A percentile compares a stretch with the other conserved stretches of the same genome.
Conservation (phyloP, 2,888 invertebrate species). For the Acleris literana region DNA sequence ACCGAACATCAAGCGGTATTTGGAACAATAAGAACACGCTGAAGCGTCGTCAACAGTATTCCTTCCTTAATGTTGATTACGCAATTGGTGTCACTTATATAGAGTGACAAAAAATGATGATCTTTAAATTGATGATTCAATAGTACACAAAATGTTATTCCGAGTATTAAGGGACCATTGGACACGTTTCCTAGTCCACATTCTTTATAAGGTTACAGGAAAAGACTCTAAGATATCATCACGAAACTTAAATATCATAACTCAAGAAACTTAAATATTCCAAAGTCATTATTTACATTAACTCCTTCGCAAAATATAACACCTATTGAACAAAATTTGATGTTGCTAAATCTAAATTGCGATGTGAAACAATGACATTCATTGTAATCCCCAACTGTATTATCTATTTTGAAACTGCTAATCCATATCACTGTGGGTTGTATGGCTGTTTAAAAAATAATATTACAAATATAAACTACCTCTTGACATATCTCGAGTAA, state of each 20-base stretch:
- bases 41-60: constrained; percentile 29
- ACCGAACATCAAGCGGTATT: not conserved
- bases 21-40: not conserved
- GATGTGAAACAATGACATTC: constrained; percentile 32
- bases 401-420: constrained; percentile 35
- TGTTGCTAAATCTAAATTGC: constrained; percentile 28
- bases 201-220: constrained; percentile 4
- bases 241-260: not conserved
- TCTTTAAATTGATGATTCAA: constrained; percentile 37
- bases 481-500: constrained; percentile 94
- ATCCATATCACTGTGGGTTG: constrained; percentile 26
- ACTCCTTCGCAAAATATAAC: constrained; percentile 13
- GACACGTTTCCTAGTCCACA: constrained; percentile 21
- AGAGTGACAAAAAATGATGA: constrained; percentile 37
- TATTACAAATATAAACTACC: constrained; percentile 63
- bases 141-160: constrained; percentile 32
- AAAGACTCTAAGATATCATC: not conserved
- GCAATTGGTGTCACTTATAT: constrained; percentile 37
- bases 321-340: constrained; percentile 26
- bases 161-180: constrained; percentile 23
- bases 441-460: constrained; percentile 32
- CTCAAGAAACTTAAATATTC: not conserved
- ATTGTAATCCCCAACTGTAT: constrained; percentile 39
- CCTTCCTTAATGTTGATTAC: constrained; percentile 31
- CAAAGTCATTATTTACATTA: not conserved